Conservation (phyloP, 2,888 invertebrate species). For the Hetaerina titia region DNA sequence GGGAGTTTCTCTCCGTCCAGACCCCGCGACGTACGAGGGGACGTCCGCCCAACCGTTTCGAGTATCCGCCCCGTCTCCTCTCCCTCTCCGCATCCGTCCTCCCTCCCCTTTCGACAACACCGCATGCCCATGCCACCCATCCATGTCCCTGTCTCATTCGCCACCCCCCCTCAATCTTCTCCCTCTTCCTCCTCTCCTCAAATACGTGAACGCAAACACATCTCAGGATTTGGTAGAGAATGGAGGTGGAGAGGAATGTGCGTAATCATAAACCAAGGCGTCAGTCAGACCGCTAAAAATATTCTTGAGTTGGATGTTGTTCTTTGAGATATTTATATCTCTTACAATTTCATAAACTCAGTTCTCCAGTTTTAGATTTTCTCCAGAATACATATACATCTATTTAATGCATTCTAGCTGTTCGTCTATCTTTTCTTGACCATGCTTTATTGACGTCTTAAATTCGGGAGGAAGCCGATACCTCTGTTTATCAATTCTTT, state of each 20-base stretch:
- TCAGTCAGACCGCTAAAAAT: too few relatives aligned
- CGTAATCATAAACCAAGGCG: too few relatives aligned
- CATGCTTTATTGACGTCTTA: too few relatives aligned
- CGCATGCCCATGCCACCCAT: background rate
- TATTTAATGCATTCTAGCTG: too few relatives aligned
- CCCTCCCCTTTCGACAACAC: background rate
- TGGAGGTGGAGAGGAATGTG: background rate
- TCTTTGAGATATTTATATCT: too few relatives aligned
- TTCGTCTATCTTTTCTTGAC: too few relatives aligned
- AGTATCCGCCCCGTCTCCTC: background rate
- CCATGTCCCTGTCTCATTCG: background rate
- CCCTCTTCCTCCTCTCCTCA: background rate
- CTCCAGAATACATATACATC: too few relatives aligned
- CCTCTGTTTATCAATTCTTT: too few relatives aligned
- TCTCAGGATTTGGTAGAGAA: background rate
- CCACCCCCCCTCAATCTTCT: background rate
- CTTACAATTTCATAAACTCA: too few relatives aligned
- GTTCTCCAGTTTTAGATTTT: too few relatives aligned
- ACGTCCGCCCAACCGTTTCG: background rate
- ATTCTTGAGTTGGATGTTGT: too few relatives aligned
- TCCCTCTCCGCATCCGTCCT: background rate
- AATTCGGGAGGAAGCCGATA: too few relatives aligned
- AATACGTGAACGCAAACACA: background rate
- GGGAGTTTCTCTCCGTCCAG: slow-evolving; percentile 29
- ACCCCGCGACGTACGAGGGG: background rate